phyloP scores from a whole-genome alignment of 2,888 invertebrate genomes.

The Lasioglossum calceatum region DNA sequence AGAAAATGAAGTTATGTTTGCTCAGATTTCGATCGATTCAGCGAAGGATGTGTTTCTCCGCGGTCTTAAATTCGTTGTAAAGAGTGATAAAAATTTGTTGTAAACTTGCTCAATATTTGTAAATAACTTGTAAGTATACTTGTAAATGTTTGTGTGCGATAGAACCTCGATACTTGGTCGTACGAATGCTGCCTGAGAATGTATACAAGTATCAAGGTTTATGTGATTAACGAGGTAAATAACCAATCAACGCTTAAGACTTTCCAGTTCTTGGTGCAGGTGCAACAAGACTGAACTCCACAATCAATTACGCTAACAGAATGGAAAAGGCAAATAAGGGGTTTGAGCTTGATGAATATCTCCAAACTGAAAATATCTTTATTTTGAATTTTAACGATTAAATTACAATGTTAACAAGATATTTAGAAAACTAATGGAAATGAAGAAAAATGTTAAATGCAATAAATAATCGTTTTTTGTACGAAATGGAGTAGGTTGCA shows the following conservation, averaged over 20 bases:
- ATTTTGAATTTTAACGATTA: background rate
- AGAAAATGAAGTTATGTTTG: slow-evolving; percentile 29
- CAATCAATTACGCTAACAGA: background rate
- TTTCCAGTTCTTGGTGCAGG: no score
- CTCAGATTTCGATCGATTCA: slow-evolving; percentile 22
- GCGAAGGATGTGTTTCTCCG: background rate
- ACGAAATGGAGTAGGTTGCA: no score
- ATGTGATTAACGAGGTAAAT: background rate
- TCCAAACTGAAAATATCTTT: background rate
- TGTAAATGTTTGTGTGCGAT: background rate
- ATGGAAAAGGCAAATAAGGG: background rate
- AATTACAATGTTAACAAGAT: background rate
- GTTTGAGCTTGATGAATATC: background rate
- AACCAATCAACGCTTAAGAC: no score
- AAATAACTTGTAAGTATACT: background rate
- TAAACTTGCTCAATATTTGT: background rate
- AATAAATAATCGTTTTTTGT: no score
- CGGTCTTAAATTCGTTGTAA: background rate
- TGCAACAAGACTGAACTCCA: no score
- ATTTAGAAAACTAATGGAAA: no score
- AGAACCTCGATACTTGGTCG: background rate
- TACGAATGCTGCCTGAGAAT: background rate
- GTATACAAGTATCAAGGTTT: background rate
- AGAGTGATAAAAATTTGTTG: background rate
- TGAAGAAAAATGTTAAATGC: no score